Percentiles rank a stretch among this genome's conserved stretches.
Evolutionary conservation across 2,113 vertebrate species (phyloP).

Genomic region (Cebidichthys violaceus): DNA sequence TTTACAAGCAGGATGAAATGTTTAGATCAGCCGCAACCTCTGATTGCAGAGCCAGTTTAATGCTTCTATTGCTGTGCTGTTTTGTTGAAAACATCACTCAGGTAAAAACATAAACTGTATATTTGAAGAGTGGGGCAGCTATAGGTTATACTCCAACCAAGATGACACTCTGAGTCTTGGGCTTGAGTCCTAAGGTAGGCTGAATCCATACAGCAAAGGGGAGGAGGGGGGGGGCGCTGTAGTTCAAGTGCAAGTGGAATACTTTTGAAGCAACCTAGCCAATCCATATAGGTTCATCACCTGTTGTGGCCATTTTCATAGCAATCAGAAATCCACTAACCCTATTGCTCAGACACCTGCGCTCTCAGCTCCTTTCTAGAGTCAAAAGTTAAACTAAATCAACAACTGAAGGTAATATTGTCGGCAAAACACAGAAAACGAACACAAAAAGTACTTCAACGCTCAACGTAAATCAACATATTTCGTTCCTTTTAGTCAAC

Average conservation of each 20-base stretch:
- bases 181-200: neutral
- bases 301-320: neutral
- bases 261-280: neutral
- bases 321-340: neutral
- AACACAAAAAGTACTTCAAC: neutral
- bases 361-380: neutral
- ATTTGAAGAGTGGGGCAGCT: constrained; percentile 46
- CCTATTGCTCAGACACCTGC: neutral
- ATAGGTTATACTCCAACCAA: constrained; percentile 35
- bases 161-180: constrained; percentile 19
- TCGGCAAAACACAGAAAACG: neutral
- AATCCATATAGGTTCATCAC: neutral
- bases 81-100: constrained; percentile 52
- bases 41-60: constrained; percentile 53
- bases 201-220: neutral
- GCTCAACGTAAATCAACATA: constrained; percentile 1
- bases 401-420: neutral
- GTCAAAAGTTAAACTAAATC: neutral
- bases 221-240: neutral
- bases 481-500: constrained; percentile 2
- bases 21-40: constrained; percentile 69
- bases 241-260: neutral
- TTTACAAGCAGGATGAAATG: constrained; percentile 54
- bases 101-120: constrained; percentile 70
- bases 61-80: constrained; percentile 48